Evolutionary conservation across 2,888 invertebrate species (phyloP).

Genomic region (Patella pellucida): DNA sequence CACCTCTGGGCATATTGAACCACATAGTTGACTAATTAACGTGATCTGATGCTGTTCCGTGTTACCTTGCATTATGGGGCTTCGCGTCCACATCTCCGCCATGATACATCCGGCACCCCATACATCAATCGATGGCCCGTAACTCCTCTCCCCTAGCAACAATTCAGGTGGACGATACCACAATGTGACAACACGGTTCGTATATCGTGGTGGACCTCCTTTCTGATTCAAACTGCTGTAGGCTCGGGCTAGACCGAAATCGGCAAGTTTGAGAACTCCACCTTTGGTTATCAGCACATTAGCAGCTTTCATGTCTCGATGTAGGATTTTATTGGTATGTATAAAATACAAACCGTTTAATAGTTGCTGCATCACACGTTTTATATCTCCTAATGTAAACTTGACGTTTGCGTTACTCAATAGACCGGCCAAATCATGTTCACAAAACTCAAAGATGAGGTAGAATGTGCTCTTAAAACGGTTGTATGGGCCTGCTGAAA

Average conservation of each 20-base stretch:
- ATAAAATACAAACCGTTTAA: conserved; percentile 94
- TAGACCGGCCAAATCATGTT: conserved; percentile 97
- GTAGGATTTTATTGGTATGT: conserved; percentile 83
- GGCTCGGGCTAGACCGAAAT: conserved; percentile 96
- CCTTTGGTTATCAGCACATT: conserved; percentile 97
- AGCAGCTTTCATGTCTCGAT: conserved; percentile 95
- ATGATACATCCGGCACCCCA: conserved; percentile 96
- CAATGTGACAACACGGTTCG: conserved; percentile 96
- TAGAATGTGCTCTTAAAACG: conserved; percentile 90
- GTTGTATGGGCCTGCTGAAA: conserved; percentile 77
- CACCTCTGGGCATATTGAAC: conserved; percentile 91
- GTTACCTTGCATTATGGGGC: conserved; percentile 81
- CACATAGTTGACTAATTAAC: conserved; percentile 94
- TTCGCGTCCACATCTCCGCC: conserved; percentile 99
- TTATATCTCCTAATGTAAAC: conserved; percentile 96
- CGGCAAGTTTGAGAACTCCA: conserved; percentile 89
- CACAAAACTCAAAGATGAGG: conserved; percentile 97
- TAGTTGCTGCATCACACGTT: conserved; percentile 80
- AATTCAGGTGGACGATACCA: conserved; percentile 84
- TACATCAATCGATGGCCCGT: conserved; percentile 96
- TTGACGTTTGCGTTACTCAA: conserved; percentile 95
- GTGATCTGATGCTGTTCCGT: conserved; percentile 95
- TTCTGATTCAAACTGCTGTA: conserved; percentile 81
- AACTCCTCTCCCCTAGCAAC: conserved; percentile 81
- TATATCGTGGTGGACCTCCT: conserved; percentile 88